Evolutionary conservation across 2,113 vertebrate species (phyloP).

Genomic region (Muntiacus muntjak): DNA sequence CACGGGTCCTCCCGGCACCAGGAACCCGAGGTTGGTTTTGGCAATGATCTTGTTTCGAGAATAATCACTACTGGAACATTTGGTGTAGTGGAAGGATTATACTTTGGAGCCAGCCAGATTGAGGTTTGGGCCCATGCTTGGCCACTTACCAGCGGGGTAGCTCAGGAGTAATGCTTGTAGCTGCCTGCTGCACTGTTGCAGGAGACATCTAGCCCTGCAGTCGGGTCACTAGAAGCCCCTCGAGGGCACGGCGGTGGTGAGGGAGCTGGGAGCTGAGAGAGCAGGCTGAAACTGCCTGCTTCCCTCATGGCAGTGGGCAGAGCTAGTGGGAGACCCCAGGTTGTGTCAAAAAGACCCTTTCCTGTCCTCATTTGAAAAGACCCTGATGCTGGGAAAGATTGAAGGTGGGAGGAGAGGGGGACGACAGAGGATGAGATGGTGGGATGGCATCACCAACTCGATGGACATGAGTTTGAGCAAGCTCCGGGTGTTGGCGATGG

Average conservation of each 20-base stretch:
- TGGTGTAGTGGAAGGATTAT: not conserved
- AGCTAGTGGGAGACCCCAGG: not conserved
- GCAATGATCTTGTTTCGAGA: conserved; percentile 38
- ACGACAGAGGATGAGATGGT: not conserved
- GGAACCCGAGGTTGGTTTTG: conserved; percentile 11
- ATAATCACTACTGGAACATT: not conserved
- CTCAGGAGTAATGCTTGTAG: not conserved
- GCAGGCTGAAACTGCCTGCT: not conserved
- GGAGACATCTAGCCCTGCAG: too few relatives aligned
- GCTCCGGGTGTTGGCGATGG: not conserved
- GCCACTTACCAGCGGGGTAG: not conserved
- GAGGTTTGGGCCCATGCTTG: not conserved
- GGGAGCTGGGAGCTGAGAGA: not conserved
- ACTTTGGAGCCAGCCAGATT: not conserved
- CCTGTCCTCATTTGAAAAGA: not conserved
- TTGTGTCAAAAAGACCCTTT: not conserved
- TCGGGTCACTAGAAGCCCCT: not conserved
- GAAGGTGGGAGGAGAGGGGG: not conserved
- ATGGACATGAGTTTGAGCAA: not conserved
- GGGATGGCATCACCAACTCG: not conserved
- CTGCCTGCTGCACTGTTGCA: accelerated
- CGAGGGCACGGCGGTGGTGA: accelerated
- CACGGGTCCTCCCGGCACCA: not conserved
- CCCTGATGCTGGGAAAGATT: not conserved
- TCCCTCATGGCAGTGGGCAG: not conserved